A percentile compares a stretch with the other conserved stretches of the same genome.
phyloP scores from a whole-genome alignment of 2,888 invertebrate species.

The Drosophila conformis region DNA sequence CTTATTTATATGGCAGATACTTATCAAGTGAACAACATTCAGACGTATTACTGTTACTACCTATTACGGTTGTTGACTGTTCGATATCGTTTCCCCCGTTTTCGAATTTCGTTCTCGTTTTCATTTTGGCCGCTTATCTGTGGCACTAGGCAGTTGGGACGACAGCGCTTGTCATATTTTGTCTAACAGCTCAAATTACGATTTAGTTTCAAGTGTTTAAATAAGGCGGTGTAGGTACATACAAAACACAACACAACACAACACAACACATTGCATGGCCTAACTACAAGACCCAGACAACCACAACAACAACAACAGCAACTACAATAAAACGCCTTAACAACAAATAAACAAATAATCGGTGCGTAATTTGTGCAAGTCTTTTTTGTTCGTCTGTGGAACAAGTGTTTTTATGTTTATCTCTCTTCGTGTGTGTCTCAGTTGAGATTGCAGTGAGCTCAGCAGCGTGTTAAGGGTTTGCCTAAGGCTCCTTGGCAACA shows the following conservation, averaged over 20 bases:
- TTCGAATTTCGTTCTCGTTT: slow-evolving; percentile 25
- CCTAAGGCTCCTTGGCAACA: background rate
- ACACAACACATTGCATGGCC: background rate
- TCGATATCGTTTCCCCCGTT: slow-evolving; percentile 46
- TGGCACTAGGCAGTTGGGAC: slow-evolving; percentile 24
- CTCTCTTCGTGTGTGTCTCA: slow-evolving; percentile 10
- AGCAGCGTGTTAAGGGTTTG: background rate
- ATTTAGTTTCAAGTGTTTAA: slow-evolving; percentile 77
- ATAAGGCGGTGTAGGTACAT: slow-evolving; percentile 55
- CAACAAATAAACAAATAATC: slow-evolving; percentile 72
- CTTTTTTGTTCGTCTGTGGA: background rate
- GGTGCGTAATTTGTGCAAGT: slow-evolving; percentile 69
- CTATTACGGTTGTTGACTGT: slow-evolving; percentile 43
- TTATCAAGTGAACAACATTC: slow-evolving; percentile 46
- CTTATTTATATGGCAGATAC: slow-evolving; percentile 69
- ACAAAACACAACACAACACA: background rate
- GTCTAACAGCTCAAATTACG: slow-evolving; percentile 80
- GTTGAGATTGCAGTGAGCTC: background rate
- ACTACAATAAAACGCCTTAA: slow-evolving; percentile 2
- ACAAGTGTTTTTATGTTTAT: slow-evolving; percentile 43
- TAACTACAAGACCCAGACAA: slow-evolving; percentile 50
- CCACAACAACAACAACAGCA: slow-evolving; percentile 21
- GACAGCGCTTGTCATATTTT: slow-evolving; percentile 70
- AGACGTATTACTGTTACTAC: slow-evolving; percentile 30
- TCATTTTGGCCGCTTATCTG: slow-evolving; percentile 35